Conservation (phyloP, 2,113 vertebrate species). For the Heterotilapia buettikoferi region DNA sequence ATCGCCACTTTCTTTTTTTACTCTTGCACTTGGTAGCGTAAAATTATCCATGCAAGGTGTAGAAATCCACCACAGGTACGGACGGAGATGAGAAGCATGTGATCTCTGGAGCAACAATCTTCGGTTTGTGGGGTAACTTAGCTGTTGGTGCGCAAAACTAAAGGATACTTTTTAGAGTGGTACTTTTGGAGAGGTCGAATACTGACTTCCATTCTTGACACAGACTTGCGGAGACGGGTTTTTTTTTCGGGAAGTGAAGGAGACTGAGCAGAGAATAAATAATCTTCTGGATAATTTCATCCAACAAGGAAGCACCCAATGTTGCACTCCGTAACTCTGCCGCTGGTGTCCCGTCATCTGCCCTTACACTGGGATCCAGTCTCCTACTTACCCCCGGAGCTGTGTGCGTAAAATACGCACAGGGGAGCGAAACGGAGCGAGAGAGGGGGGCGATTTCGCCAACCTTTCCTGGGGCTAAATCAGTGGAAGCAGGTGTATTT, state of each 20-base stretch:
- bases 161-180: constrained; percentile 39
- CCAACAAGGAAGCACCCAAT: constrained; percentile 73
- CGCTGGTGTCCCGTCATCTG: constrained; percentile 57
- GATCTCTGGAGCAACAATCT: constrained; percentile 43
- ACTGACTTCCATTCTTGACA: constrained; percentile 42
- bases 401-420: constrained; percentile 69
- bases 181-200: constrained; percentile 17
- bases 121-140: background rate
- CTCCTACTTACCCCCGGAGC: constrained; percentile 56
- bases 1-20: background rate
- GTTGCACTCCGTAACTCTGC: constrained; percentile 64
- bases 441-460: constrained; percentile 43
- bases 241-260: constrained; percentile 11
- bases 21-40: constrained; percentile 39
- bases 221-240: constrained; percentile 25
- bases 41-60: constrained; percentile 68
- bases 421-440: background rate
- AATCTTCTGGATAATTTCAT: constrained; percentile 46
- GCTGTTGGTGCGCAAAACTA: constrained; percentile 2
- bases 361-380: constrained; percentile 64
- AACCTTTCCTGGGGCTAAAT: constrained; percentile 61
- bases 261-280: constrained; percentile 12
- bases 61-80: constrained; percentile 64
- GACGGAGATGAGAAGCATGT: constrained; percentile 54
- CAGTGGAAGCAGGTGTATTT: constrained; percentile 78